Evolutionary conservation across 2,888 invertebrate genomes (phyloP).

Genomic region (Dasypolia templi): DNA sequence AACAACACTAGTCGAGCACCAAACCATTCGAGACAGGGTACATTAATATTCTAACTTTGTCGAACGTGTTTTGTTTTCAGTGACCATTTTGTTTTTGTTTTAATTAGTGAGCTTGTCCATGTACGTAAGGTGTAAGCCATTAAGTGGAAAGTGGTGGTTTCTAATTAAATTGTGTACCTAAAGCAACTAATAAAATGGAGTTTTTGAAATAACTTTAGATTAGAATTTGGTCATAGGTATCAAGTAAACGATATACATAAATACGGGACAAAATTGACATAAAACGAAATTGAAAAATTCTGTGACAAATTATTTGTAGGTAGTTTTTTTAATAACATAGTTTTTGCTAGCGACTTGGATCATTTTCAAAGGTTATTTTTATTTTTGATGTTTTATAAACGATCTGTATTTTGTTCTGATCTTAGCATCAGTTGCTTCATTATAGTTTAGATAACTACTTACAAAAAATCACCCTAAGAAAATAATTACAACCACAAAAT

Average conservation of each 20-base stretch:
- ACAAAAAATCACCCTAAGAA: not conserved
- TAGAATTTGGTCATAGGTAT: conserved; percentile 22
- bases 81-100: conserved; percentile 78
- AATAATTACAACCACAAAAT: not conserved
- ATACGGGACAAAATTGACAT: too few relatives aligned
- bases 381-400: too few relatives aligned
- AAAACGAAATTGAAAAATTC: not conserved
- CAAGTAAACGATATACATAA: not conserved
- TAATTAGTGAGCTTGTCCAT: conserved; percentile 73
- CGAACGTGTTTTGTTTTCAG: conserved; percentile 84
- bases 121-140: conserved; percentile 58
- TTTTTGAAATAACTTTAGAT: conserved; percentile 46
- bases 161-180: conserved; percentile 60
- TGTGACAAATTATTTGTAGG: not conserved
- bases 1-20: conserved; percentile 59
- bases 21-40: conserved; percentile 67
- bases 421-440: not conserved
- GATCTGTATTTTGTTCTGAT: not conserved
- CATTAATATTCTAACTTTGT: conserved; percentile 88
- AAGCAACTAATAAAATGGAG: conserved; percentile 40
- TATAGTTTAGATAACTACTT: not conserved
- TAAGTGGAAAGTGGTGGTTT: conserved; percentile 44
- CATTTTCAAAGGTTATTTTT: not conserved
- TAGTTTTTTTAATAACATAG: not conserved
- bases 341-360: not conserved